Percentiles rank a stretch among this genome's conserved stretches.
Evolutionary conservation across 2,888 invertebrate genomes (phyloP).

Genomic region (Tenthredo distinguenda): DNA sequence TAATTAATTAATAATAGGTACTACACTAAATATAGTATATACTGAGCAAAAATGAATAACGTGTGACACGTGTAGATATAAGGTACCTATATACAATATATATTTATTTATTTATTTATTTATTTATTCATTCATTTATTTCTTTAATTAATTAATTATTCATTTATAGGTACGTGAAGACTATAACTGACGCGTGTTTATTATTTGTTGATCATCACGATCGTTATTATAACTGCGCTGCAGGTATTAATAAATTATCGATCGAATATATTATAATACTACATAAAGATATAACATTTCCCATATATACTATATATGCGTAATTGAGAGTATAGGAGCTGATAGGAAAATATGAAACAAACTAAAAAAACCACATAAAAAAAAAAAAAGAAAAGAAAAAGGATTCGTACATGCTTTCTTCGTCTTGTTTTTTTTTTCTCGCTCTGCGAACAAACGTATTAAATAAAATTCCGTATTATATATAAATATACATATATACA

Average conservation of each 20-base stretch:
- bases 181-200: slow-evolving; percentile 2
- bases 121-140: background rate
- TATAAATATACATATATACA: no score
- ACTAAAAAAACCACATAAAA: no score
- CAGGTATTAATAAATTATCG: background rate
- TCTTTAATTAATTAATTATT: background rate
- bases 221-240: background rate
- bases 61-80: background rate
- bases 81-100: background rate
- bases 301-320: no score
- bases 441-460: background rate
- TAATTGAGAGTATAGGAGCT: background rate
- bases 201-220: slow-evolving; percentile 2
- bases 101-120: background rate
- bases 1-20: background rate
- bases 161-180: background rate
- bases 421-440: background rate
- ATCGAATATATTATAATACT: background rate
- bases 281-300: background rate
- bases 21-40: background rate
- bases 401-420: background rate
- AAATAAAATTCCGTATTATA: background rate
- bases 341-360: background rate
- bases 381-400: background rate
- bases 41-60: background rate